A percentile compares a stretch with the other conserved stretches of the same genome.
phyloP scores from a whole-genome alignment of 2,113 vertebrate species.

The Engystomops pustulosus region DNA sequence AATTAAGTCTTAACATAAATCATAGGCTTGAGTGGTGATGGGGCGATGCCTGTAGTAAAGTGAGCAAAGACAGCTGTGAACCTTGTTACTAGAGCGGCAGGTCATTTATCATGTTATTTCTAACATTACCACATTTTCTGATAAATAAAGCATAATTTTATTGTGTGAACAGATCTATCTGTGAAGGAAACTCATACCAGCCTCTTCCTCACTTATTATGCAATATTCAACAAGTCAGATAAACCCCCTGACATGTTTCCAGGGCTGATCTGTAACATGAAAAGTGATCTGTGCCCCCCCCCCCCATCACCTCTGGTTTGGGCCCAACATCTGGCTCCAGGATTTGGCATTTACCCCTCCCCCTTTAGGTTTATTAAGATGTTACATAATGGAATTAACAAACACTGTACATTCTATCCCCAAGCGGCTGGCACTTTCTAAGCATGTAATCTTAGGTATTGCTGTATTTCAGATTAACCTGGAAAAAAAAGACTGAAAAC shows the following conservation, averaged over 20 bases:
- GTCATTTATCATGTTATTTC: no score
- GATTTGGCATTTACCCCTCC: neutral
- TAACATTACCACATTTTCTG: no score
- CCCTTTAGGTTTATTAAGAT: neutral
- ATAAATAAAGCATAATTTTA: no score
- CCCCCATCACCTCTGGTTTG: neutral
- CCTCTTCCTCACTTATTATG: no score
- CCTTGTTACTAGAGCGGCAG: no score
- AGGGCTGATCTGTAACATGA: neutral
- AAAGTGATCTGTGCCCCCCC: neutral
- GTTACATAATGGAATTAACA: conserved; percentile 12
- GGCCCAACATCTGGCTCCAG: neutral
- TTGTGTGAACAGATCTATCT: no score
- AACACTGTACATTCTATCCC: neutral
- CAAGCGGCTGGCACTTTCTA: neutral
- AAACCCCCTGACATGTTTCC: neutral
- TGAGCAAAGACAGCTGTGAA: no score
- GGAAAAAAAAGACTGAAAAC: neutral
- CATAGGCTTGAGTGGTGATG: no score
- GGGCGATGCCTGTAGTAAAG: no score
- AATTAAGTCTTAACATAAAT: no score
- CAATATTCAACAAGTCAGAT: no score
- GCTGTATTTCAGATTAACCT: neutral
- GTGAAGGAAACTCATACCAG: no score
- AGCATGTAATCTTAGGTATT: neutral